Evolutionary conservation across 1,140 invertebrate species (phyloP).

Genomic region (Trichomalopsis sarcophagae): DNA sequence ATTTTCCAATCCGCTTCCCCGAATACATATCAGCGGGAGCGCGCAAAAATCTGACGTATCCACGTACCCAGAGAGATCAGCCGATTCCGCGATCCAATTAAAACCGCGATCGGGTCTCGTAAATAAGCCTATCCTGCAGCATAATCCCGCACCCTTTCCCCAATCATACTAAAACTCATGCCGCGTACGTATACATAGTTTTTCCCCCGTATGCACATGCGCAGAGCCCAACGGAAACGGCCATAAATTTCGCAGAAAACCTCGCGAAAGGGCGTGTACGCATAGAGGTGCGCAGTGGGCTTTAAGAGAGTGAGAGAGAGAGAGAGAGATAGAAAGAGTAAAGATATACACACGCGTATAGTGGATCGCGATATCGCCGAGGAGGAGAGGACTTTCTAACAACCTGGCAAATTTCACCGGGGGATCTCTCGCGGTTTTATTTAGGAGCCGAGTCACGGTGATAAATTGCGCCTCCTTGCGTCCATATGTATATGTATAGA

Average conservation of each 20-base stretch:
- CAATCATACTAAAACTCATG: not conserved
- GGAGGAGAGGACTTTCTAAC: conserved; percentile 34
- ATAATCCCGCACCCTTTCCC: not conserved
- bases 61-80: not conserved
- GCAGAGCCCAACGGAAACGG: not conserved
- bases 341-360: not conserved
- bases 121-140: not conserved
- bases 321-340: not conserved
- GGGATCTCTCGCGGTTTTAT: conserved; percentile 20
- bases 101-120: not conserved
- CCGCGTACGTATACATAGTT: not conserved
- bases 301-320: not conserved
- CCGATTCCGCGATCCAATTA: not conserved
- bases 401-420: conserved; percentile 33
- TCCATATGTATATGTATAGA: not conserved
- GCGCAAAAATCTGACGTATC: not conserved
- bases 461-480: conserved; percentile 38
- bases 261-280: not conserved
- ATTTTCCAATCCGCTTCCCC: not conserved
- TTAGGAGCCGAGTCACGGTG: conserved; percentile 41
- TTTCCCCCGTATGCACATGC: not conserved
- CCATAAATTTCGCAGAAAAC: conserved; percentile 19
- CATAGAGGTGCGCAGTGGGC: not conserved
- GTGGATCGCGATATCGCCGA: not conserved
- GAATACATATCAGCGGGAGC: no score